Evolutionary conservation across 1,140 invertebrate genomes (phyloP).

Genomic region (Asbolus verrucosus): DNA sequence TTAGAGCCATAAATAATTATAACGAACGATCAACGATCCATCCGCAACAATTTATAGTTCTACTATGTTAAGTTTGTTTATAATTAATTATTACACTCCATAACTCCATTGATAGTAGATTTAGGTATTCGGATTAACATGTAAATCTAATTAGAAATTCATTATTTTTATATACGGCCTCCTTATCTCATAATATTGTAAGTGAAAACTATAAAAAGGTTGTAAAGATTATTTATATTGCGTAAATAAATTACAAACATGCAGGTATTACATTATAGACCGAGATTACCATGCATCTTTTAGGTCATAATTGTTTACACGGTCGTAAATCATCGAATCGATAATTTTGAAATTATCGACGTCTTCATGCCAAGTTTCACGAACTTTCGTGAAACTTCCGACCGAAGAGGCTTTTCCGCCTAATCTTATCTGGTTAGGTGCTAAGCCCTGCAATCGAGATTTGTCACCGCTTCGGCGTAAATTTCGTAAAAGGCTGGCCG

Average conservation of each 20-base stretch:
- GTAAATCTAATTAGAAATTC: conserved; percentile 21
- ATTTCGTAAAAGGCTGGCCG: not conserved
- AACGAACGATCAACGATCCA: too few relatives aligned
- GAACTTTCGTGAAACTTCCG: not conserved
- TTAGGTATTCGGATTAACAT: conserved; percentile 12
- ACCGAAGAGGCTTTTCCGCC: not conserved
- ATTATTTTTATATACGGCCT: conserved; percentile 17
- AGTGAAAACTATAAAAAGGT: conserved; percentile 33
- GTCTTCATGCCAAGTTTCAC: too few relatives aligned
- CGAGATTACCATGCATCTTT: conserved; percentile 11
- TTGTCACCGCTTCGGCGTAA: not conserved
- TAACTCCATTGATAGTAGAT: not conserved
- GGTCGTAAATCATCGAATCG: conserved; percentile 32
- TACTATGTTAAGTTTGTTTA: not conserved
- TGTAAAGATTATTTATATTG: conserved; percentile 37
- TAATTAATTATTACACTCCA: not conserved
- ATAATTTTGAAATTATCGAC: conserved; percentile 33
- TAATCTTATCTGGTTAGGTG: not conserved
- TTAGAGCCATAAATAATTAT: too few relatives aligned
- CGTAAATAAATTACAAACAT: conserved; percentile 19
- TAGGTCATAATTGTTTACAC: conserved; percentile 37
- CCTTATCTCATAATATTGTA: conserved; percentile 20
- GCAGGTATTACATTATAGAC: conserved; percentile 16
- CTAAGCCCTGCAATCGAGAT: not conserved
- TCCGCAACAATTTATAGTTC: too few relatives aligned